Conservation (phyloP, 2,888 invertebrate genomes). For the Drosophila neotestacea region DNA sequence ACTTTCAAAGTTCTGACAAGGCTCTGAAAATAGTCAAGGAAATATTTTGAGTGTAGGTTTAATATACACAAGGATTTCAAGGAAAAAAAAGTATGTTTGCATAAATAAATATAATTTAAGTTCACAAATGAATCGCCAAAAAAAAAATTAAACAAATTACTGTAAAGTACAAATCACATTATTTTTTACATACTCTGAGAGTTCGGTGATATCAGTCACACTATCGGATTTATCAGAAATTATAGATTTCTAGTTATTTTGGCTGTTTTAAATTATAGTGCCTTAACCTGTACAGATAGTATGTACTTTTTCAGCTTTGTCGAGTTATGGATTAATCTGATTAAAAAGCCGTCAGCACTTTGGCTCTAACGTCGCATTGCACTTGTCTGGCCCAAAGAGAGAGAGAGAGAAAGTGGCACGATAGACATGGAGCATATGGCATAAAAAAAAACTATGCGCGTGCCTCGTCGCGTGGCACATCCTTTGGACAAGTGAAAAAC, state of each 20-base stretch:
- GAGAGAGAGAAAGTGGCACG: slow-evolving; percentile 70
- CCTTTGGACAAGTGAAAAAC: slow-evolving; percentile 61
- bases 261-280: neutral
- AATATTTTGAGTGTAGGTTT: too few species aligned
- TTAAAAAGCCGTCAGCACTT: slow-evolving; percentile 53
- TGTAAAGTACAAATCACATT: neutral
- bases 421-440: slow-evolving; percentile 27
- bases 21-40: too few species aligned
- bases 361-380: slow-evolving; percentile 56
- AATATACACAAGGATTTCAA: too few species aligned
- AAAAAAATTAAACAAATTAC: too few species aligned
- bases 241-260: neutral
- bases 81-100: too few species aligned
- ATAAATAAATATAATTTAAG: too few species aligned
- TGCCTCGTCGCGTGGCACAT: slow-evolving; percentile 47
- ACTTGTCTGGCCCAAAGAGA: slow-evolving; percentile 47
- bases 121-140: too few species aligned
- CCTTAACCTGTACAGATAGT: neutral
- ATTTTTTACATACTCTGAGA: neutral
- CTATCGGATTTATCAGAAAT: neutral
- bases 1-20: too few species aligned
- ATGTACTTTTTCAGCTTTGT: neutral
- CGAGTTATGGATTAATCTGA: slow-evolving; percentile 50
- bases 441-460: slow-evolving; percentile 58
- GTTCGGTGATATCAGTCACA: neutral